Evolutionary conservation across 2,888 invertebrate genomes (phyloP), one percentile per base, ranked within the genome.

Genomic region (Boloria euphrosyne): DNA sequence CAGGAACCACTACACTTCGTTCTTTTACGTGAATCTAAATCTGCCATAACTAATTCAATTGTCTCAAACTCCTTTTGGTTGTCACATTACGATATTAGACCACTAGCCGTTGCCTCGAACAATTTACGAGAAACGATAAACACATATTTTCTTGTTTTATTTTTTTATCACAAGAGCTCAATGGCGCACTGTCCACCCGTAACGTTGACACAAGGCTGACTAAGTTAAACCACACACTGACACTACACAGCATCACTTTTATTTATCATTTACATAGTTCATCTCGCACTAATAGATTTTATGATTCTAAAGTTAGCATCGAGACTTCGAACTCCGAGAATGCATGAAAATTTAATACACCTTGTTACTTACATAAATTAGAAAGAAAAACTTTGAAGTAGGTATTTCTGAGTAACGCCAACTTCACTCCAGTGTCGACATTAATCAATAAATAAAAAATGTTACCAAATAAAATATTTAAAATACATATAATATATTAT

Each of bases 101-200:
- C 80, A 84, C 82, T 79, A 72, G 70, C 62, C 71, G 71, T 75
- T 76, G 72, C 74, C 73, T 72, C 60, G 75, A 78, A 73, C 77
- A 79, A 79, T 79, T 74, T 73, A 76, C 77, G 71, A 78, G 78
- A 80, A 79, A 76, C 76, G 76, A 80, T 77, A 77, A 74, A 84
- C 80, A 85, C 87, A 89, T 87, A 85, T 81, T 83, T 82, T 82
- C 77, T 83, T 83, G 55, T 66, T 66, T 61, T 68, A 68, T 84
- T 85, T 86, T 85, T 83, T 78, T 76, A 75, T 78, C 76, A 74
- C 78, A 75, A 76, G 78, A 83, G 80, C 79, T 83, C 76, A 89
- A 90, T 90, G 90, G 90, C 89, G 90, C 86, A 89, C 86, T 82
- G 82, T 79, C 73, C 77, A 81, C 82, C 78, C 82, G 77, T 80